phyloP scores from a whole-genome alignment of 2,113 vertebrate genomes.

The Lasiurus cinereus region DNA sequence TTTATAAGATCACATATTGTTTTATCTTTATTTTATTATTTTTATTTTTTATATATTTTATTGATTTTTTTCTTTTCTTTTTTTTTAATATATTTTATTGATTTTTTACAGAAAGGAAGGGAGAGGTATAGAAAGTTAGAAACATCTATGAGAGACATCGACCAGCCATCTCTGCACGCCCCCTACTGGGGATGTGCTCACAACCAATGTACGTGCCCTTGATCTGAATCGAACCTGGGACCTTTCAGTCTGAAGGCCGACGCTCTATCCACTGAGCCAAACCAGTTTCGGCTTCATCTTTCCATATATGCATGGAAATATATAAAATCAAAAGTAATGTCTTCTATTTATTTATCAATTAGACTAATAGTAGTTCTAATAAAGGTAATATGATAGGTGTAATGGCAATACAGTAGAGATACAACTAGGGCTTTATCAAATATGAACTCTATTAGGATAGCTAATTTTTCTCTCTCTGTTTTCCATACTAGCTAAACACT shows the following conservation, averaged over 20 bases:
- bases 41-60: too few relatives aligned
- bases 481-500: not conserved
- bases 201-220: too few relatives aligned
- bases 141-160: too few relatives aligned
- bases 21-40: not conserved
- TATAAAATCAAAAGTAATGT: not conserved
- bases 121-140: too few relatives aligned
- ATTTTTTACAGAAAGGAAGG: too few relatives aligned
- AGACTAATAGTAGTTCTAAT: not conserved
- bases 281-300: not conserved
- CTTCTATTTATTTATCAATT: not conserved
- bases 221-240: too few relatives aligned
- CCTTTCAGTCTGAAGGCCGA: too few relatives aligned
- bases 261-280: too few relatives aligned
- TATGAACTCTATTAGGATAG: not conserved
- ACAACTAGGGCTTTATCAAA: not conserved
- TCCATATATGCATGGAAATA: not conserved
- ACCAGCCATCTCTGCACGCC: too few relatives aligned
- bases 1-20: conserved; percentile 10
- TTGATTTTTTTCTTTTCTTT: too few relatives aligned
- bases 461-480: not conserved
- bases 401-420: not conserved
- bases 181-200: too few relatives aligned
- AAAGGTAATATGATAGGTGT: not conserved
- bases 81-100: too few relatives aligned